Conservation (phyloP, 2,888 invertebrate genomes). For the Plebejus argus region DNA sequence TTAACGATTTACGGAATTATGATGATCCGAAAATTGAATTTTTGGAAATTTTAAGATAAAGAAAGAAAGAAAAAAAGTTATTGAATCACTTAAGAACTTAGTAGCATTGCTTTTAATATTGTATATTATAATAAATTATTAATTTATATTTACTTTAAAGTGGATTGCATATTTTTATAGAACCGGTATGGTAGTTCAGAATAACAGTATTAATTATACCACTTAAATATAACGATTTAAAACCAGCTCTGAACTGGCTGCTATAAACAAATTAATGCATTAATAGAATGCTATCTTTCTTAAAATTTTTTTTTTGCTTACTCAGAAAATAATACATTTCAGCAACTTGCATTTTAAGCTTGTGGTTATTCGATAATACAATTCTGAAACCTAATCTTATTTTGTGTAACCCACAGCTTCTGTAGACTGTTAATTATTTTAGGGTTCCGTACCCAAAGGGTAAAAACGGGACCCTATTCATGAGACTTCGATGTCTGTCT, state of each 20-base stretch:
- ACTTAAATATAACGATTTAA: conserved; percentile 9
- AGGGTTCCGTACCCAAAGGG: too few species aligned
- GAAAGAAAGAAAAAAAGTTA: too few species aligned
- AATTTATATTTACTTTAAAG: background rate
- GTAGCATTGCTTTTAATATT: too few species aligned
- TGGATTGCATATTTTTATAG: conserved; percentile 1
- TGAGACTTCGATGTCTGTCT: too few species aligned
- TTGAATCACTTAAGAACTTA: too few species aligned
- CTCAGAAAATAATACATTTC: background rate
- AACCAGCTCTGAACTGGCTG: background rate
- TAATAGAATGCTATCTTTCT: background rate
- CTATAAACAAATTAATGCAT: background rate
- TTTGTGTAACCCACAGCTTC: too few species aligned
- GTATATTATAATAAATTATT: background rate
- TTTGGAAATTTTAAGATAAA: background rate
- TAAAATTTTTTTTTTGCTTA: background rate
- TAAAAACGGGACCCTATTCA: too few species aligned
- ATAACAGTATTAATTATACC: background rate
- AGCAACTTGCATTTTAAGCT: background rate
- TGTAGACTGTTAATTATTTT: too few species aligned
- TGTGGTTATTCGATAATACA: too few species aligned
- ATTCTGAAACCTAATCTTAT: too few species aligned
- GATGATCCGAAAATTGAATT: too few species aligned
- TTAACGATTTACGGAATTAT: too few species aligned
- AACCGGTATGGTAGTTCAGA: conserved; percentile 14